Percentiles rank a stretch among this genome's conserved stretches.
These are phyloP conservation scores for Cyanistes caeruleus DNA, from an alignment of 2,113 vertebrate genomes.

Conservation along the genomic window DNA sequence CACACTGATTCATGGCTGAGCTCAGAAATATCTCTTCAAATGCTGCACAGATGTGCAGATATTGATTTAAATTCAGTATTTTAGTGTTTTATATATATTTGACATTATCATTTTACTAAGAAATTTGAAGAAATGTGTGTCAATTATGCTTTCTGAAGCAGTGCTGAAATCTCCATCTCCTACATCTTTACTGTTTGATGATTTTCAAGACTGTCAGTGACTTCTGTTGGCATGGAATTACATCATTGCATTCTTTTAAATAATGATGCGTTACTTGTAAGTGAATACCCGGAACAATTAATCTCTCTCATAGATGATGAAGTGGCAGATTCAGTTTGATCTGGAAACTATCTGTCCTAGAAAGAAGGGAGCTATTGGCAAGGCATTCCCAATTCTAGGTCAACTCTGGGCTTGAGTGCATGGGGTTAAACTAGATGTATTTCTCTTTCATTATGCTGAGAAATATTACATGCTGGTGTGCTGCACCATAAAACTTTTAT, in stretches of 20 bases:
- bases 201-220: background rate
- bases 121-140: background rate
- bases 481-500: slow-evolving; percentile 16
- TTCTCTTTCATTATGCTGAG: slow-evolving; percentile 22
- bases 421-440: background rate
- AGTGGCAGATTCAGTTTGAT: background rate
- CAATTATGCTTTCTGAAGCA: background rate
- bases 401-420: background rate
- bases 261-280: background rate
- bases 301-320: background rate
- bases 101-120: background rate
- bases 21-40: background rate
- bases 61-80: background rate
- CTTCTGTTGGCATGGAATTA: background rate
- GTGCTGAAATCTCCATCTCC: background rate
- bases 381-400: background rate
- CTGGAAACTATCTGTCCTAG: background rate
- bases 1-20: background rate
- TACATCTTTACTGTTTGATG: background rate
- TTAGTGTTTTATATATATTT: background rate
- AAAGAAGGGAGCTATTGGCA: background rate
- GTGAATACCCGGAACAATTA: background rate
- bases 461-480: slow-evolving; percentile 17
- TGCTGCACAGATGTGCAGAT: background rate
- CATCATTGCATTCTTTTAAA: background rate